Conservation (phyloP, 2,888 invertebrate genomes). For the Dasypolia templi region DNA sequence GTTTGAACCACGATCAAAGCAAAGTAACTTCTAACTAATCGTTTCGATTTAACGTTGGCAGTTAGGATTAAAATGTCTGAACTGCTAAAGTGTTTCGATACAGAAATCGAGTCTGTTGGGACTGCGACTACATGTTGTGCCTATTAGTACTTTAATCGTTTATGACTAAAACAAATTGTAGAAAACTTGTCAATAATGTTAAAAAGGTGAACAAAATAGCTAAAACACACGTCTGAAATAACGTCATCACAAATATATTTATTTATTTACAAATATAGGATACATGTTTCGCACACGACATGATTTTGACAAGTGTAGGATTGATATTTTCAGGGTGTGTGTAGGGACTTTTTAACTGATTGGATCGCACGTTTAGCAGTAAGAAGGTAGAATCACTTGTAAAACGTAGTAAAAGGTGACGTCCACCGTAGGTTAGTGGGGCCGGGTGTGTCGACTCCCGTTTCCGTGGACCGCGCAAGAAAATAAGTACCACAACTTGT, state of each 20-base stretch:
- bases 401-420: too few species aligned
- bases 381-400: too few species aligned
- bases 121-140: not conserved
- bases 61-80: not conserved
- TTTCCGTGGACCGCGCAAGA: too few species aligned
- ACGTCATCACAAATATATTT: not conserved
- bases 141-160: not conserved
- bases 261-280: too few species aligned
- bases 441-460: too few species aligned
- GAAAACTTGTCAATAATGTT: not conserved
- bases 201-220: not conserved
- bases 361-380: too few species aligned
- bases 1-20: conserved; percentile 38
- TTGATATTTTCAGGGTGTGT: too few species aligned
- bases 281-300: not conserved
- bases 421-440: too few species aligned
- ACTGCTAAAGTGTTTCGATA: conserved; percentile 1
- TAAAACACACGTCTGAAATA: too few species aligned
- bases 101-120: not conserved
- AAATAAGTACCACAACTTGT: too few species aligned
- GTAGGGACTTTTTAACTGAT: too few species aligned
- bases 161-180: not conserved
- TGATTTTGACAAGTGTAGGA: not conserved
- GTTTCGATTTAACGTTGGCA: too few species aligned
- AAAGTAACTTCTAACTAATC: not conserved